Evolutionary conservation across 2,797 vertebrate species (phyloP).

Genomic region (Discoglossus pictus): DNA sequence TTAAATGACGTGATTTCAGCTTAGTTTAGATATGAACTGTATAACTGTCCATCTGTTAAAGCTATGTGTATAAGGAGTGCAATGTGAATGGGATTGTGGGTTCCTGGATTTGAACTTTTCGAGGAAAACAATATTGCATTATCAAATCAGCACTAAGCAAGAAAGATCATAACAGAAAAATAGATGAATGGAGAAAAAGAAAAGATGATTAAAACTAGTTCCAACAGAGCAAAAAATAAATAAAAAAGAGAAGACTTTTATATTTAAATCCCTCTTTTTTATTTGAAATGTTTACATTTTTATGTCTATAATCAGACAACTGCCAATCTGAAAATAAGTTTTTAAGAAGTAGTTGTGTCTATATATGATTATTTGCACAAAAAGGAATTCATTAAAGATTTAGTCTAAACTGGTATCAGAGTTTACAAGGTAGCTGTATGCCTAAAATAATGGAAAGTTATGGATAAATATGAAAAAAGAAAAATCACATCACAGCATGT

Average conservation of each 20-base stretch:
- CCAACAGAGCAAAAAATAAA: slow-evolving; percentile 60
- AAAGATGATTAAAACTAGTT: slow-evolving; percentile 67
- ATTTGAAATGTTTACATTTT: neutral
- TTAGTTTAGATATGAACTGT: slow-evolving; percentile 65
- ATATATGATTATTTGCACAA: neutral
- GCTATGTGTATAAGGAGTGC: slow-evolving; percentile 69
- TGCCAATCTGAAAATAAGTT: slow-evolving; percentile 23
- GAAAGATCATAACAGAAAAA: slow-evolving; percentile 55
- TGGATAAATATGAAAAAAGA: no score
- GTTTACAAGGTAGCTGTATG: no score
- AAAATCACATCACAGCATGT: no score
- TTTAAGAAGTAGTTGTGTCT: no score
- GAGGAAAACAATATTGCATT: slow-evolving; percentile 65
- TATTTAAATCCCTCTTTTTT: neutral
- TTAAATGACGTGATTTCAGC: slow-evolving; percentile 63
- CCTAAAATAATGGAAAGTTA: no score
- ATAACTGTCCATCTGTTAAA: slow-evolving; percentile 66
- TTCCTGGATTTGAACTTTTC: slow-evolving; percentile 53
- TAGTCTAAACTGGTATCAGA: no score
- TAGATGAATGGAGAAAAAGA: slow-evolving; percentile 61
- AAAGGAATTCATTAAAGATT: neutral
- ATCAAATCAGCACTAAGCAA: slow-evolving; percentile 57
- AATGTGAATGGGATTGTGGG: slow-evolving; percentile 62
- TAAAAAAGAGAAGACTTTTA: neutral
- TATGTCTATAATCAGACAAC: neutral